phyloP scores from a whole-genome alignment of 2,113 vertebrate genomes.

The Odontesthes bonariensis region DNA sequence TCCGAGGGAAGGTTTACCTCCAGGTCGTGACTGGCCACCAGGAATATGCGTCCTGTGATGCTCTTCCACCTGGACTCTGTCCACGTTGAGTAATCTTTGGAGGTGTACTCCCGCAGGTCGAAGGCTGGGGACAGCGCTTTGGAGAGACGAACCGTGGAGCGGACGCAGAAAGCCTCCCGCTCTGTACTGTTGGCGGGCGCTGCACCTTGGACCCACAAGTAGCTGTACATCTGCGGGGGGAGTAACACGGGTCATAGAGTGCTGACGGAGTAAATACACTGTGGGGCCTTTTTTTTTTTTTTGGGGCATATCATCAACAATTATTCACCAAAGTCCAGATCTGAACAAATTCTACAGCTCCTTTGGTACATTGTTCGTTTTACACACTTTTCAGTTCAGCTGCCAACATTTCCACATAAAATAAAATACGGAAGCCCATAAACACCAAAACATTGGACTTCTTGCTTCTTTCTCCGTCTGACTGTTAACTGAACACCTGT shows the following conservation, averaged over 20 bases:
- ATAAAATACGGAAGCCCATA: no score
- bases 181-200: slow-evolving; percentile 78
- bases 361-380: no score
- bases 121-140: slow-evolving; percentile 91
- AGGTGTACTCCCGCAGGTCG: slow-evolving; percentile 87
- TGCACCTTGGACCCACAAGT: slow-evolving; percentile 89
- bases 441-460: no score
- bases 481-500: no score
- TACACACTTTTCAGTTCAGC: no score
- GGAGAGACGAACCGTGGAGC: slow-evolving; percentile 79
- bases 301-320: no score
- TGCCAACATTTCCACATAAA: no score
- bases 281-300: no score
- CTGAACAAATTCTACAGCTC: no score
- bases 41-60: slow-evolving; percentile 90
- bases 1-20: slow-evolving; percentile 82
- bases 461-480: no score
- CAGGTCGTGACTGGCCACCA: slow-evolving; percentile 92
- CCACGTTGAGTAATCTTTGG: slow-evolving; percentile 93
- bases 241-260: no score
- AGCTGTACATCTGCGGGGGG: slow-evolving; percentile 83
- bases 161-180: slow-evolving; percentile 80
- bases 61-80: slow-evolving; percentile 95
- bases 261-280: background rate
- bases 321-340: no score